These are phyloP conservation scores for Upupa epops DNA, from an alignment of 2,113 vertebrate genomes.

Conservation along the genomic window DNA sequence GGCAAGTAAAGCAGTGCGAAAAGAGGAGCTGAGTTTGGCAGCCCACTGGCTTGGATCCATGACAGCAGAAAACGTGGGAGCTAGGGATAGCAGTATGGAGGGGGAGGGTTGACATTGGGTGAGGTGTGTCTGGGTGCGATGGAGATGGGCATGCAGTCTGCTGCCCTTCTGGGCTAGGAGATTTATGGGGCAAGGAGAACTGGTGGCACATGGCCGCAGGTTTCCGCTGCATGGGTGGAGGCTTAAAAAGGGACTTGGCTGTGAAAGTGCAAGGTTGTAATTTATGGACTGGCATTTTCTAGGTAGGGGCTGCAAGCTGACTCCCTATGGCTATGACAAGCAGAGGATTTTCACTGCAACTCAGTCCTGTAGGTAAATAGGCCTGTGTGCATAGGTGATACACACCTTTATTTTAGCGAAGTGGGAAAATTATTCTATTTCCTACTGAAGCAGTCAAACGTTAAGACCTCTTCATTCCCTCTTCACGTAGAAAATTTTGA, in stretches of 20 bases:
- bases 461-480: background rate
- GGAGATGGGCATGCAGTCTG: background rate
- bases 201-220: background rate
- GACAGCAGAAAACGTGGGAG: background rate
- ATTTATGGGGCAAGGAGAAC: background rate
- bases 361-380: rapidly evolving
- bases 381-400: background rate
- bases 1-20: background rate
- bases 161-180: background rate
- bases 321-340: rapidly evolving
- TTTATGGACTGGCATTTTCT: background rate
- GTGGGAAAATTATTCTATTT: background rate
- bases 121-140: background rate
- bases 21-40: background rate
- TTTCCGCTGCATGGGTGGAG: background rate
- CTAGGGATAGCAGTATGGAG: background rate
- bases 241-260: background rate
- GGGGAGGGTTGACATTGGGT: background rate
- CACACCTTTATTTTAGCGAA: background rate
- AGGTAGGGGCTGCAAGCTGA: background rate
- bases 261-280: background rate
- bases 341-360: background rate
- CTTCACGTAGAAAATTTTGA: background rate
- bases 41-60: background rate
- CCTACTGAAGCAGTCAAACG: background rate